Conservation (phyloP, 2,888 invertebrate species). For the Sipha maydis region DNA sequence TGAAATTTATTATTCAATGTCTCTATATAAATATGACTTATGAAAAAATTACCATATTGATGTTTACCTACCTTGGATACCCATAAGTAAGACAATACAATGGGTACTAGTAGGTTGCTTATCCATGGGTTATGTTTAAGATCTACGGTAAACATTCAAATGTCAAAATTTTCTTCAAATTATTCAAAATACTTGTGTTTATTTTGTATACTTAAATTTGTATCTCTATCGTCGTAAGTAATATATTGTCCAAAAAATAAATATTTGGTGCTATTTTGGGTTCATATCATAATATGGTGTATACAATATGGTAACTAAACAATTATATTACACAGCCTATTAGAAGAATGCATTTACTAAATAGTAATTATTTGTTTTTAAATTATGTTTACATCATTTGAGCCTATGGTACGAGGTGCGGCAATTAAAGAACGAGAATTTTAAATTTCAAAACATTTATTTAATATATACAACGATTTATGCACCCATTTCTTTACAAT, state of each 20-base stretch:
- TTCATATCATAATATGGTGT: background rate
- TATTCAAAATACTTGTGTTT: background rate
- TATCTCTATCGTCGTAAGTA: background rate
- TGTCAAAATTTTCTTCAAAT: conserved; percentile 10
- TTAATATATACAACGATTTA: no score
- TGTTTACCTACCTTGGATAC: background rate
- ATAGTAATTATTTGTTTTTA: background rate
- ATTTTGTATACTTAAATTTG: conserved; percentile 9
- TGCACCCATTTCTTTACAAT: no score
- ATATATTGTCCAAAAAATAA: conserved; percentile 17
- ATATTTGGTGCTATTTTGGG: background rate
- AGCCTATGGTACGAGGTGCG: no score
- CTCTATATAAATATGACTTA: background rate
- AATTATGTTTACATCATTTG: background rate
- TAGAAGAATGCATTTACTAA: background rate
- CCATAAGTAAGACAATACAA: background rate
- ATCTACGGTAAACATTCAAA: background rate
- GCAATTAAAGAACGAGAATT: no score
- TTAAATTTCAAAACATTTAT: no score
- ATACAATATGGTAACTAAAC: conserved; percentile 31
- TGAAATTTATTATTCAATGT: conserved; percentile 19
- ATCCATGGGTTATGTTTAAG: background rate
- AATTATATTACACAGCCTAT: conserved; percentile 31
- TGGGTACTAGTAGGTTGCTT: background rate
- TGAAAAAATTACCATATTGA: conserved; percentile 14